Conservation (phyloP, 2,797 vertebrate species). For the Crypturellus tataupa region DNA sequence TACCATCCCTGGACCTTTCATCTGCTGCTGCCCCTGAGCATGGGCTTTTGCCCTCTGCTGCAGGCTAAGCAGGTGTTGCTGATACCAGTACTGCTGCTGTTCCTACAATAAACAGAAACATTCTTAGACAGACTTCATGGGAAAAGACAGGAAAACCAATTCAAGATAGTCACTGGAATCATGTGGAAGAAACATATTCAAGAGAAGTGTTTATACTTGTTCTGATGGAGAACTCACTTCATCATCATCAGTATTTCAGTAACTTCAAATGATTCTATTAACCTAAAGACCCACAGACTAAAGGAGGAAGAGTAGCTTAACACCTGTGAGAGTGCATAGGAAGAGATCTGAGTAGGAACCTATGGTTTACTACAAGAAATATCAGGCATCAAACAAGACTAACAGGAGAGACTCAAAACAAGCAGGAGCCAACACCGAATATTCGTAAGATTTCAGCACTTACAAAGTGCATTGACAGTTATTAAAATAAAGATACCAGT, state of each 20-base stretch:
- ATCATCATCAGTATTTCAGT: neutral
- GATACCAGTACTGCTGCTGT: constrained; percentile 96
- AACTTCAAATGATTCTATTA: neutral
- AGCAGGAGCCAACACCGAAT: neutral
- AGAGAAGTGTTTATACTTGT: neutral
- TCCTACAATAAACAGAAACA: constrained; percentile 81
- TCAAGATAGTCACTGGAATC: neutral
- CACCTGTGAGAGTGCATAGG: neutral
- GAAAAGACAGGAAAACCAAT: neutral
- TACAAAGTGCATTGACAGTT: neutral
- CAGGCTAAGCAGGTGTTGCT: constrained; percentile 94
- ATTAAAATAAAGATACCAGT: neutral
- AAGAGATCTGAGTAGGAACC: neutral
- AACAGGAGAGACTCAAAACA: neutral
- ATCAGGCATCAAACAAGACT: neutral
- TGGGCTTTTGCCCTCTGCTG: constrained; percentile 88
- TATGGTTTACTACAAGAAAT: neutral
- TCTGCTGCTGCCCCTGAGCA: constrained; percentile 78
- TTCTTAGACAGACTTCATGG: neutral
- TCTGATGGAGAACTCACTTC: neutral
- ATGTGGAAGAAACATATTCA: neutral
- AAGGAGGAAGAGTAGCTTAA: neutral
- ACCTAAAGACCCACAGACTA: neutral
- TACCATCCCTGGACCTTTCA: constrained; percentile 60
- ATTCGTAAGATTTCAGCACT: too few relatives aligned